Conservation (phyloP, 2,888 invertebrate species). For the Tethea ocularis region DNA sequence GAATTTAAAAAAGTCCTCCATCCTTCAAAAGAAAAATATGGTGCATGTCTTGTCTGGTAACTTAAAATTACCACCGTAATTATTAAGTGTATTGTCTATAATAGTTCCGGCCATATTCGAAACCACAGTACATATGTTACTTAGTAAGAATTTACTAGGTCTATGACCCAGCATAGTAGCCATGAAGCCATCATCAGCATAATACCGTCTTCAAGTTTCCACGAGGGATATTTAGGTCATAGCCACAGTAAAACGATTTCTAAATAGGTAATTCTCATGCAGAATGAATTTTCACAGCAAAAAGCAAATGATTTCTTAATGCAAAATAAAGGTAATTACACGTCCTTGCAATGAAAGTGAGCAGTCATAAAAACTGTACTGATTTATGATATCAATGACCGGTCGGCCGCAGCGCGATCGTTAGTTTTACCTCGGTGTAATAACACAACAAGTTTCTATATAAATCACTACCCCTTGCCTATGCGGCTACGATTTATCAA, state of each 20-base stretch:
- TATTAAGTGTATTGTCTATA: too few relatives aligned
- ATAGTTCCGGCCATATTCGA: too few relatives aligned
- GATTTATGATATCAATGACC: conserved; percentile 29
- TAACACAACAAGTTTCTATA: conserved; percentile 30
- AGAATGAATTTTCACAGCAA: neutral
- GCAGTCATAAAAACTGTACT: conserved; percentile 20
- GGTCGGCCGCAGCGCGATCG: conserved; percentile 28
- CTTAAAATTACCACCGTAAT: too few relatives aligned
- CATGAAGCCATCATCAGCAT: too few relatives aligned
- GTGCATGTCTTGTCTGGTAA: too few relatives aligned
- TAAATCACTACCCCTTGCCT: conserved; percentile 40
- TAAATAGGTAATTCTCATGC: neutral
- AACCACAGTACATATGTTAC: too few relatives aligned
- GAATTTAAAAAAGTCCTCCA: too few relatives aligned
- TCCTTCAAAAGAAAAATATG: too few relatives aligned
- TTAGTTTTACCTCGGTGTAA: conserved; percentile 30
- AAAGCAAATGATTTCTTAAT: conserved; percentile 5
- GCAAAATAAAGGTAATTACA: conserved; percentile 14
- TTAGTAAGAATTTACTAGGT: neutral
- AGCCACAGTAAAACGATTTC: neutral
- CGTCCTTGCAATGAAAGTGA: conserved; percentile 22
- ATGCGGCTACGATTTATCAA: conserved; percentile 36
- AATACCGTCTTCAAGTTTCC: too few relatives aligned
- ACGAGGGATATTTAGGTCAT: neutral
- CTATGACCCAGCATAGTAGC: too few relatives aligned